Percentiles rank a stretch among this genome's conserved stretches.
These are phyloP conservation scores for Eumerus sabulonum DNA, from an alignment of 2,888 invertebrate genomes.

Conservation along the genomic window DNA sequence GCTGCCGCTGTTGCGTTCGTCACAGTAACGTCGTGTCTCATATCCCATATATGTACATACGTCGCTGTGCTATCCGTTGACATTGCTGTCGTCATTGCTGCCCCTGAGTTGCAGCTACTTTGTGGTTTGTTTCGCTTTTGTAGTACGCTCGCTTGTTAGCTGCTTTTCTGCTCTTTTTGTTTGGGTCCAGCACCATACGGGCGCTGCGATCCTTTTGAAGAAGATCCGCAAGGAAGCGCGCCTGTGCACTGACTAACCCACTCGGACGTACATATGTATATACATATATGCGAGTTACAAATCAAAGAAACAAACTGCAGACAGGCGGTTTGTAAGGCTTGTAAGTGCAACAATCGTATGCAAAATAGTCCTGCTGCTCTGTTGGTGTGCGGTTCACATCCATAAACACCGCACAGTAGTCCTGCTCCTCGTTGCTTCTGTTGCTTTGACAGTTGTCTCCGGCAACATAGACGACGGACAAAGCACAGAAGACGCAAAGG, in stretches of 20 bases:
- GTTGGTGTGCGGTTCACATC: conserved; percentile 57
- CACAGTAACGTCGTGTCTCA: conserved; percentile 35
- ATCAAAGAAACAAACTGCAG: conserved; percentile 59
- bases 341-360: conserved; percentile 56
- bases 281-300: no score
- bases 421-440: conserved; percentile 59
- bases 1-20: conserved; percentile 57
- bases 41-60: conserved; percentile 59
- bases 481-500: background rate
- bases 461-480: conserved; percentile 50
- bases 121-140: conserved; percentile 15
- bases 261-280: conserved; percentile 21
- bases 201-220: conserved; percentile 50
- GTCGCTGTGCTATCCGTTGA: conserved; percentile 1
- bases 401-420: conserved; percentile 61
- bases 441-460: conserved; percentile 61
- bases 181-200: background rate
- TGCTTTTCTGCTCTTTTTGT: background rate
- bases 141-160: no score
- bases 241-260: background rate
- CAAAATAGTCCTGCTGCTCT: conserved; percentile 59
- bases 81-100: background rate
- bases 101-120: conserved; percentile 57
- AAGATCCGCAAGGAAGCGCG: conserved; percentile 49
- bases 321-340: conserved; percentile 32